These are phyloP conservation scores for Poeciliopsis infans DNA, from an alignment of 2,797 vertebrate species.

Conservation along the genomic window DNA sequence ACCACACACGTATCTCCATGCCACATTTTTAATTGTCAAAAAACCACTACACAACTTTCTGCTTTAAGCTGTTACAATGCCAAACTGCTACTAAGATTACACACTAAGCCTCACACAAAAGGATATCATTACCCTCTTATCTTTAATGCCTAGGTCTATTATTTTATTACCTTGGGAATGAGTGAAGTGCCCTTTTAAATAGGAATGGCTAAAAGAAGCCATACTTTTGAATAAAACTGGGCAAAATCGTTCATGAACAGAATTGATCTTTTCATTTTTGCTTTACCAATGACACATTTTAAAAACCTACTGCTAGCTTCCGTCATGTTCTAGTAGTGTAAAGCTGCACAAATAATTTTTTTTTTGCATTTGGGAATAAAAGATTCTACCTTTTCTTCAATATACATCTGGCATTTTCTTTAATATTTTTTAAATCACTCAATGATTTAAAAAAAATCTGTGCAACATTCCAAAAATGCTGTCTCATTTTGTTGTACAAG, in stretches of 20 bases:
- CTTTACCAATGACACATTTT: not conserved
- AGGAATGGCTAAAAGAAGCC: not conserved
- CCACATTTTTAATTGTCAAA: not conserved
- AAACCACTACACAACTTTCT: not conserved
- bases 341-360: not conserved
- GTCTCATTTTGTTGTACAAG: not conserved
- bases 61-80: not conserved
- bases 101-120: not conserved
- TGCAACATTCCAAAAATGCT: not conserved
- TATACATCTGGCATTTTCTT: not conserved
- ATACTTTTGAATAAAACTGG: not conserved
- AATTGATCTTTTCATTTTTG: not conserved
- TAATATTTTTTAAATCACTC: not conserved
- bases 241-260: not conserved
- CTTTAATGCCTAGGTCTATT: not conserved
- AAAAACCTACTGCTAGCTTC: not conserved
- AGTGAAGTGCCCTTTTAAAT: not conserved
- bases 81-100: not conserved
- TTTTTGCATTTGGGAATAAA: not conserved
- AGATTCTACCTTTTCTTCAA: not conserved
- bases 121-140: not conserved
- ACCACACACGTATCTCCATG: not conserved
- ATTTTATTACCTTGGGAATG: not conserved
- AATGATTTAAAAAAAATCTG: not conserved
- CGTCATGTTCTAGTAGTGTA: not conserved